phyloP scores from a whole-genome alignment of 2,113 vertebrate species.

The Vidua chalybeata region DNA sequence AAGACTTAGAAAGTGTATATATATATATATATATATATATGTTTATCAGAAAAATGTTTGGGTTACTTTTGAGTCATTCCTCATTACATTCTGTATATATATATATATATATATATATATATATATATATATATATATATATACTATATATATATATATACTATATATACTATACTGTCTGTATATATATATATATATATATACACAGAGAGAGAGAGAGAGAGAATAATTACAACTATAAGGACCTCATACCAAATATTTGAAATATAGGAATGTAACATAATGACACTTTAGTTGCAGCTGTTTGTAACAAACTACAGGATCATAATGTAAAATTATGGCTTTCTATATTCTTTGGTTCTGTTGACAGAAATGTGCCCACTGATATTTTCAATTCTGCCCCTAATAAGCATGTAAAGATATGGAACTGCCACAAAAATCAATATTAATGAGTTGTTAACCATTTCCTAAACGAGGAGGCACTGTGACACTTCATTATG shows the following conservation, averaged over 20 bases:
- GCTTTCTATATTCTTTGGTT: not conserved
- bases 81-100: no score
- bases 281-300: not conserved
- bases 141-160: no score
- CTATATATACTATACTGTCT: no score
- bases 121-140: no score
- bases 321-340: not conserved
- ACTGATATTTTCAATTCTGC: not conserved
- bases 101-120: no score
- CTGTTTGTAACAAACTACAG: not conserved
- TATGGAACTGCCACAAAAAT: not conserved
- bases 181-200: not conserved
- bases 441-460: not conserved
- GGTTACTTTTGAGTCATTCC: no score
- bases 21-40: no score
- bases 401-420: not conserved
- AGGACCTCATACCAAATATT: not conserved
- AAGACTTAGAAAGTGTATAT: not conserved
- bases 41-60: no score
- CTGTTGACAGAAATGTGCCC: not conserved
- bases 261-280: not conserved
- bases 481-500: not conserved
- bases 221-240: not conserved
- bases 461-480: not conserved
- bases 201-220: not conserved